Conservation (phyloP, 2,888 invertebrate species). For the Calameuta pallipes region DNA sequence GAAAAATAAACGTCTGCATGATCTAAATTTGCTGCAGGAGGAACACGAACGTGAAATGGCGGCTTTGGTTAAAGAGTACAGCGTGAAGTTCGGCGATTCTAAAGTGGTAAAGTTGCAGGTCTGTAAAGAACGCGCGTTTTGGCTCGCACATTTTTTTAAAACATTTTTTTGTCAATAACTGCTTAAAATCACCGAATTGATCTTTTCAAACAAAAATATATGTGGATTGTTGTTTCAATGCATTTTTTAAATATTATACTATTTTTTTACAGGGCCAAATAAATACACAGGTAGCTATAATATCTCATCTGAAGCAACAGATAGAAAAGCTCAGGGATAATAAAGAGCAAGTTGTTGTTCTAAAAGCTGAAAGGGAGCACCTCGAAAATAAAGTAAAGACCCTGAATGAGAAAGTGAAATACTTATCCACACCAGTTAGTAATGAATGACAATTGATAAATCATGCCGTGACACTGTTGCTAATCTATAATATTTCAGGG, state of each 20-base stretch:
- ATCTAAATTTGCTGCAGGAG: constrained; percentile 74
- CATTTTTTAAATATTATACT: constrained; percentile 6
- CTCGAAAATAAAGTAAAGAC: constrained; percentile 66
- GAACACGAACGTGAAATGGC: constrained; percentile 66
- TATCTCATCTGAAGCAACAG: constrained; percentile 64
- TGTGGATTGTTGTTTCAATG: background rate
- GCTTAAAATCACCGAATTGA: constrained; percentile 4
- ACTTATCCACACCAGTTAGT: constrained; percentile 56
- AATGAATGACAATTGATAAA: background rate
- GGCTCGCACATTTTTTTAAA: constrained; percentile 7
- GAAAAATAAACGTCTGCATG: constrained; percentile 83
- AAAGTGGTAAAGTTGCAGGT: constrained; percentile 64
- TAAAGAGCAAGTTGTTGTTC: constrained; percentile 70
- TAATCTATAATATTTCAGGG: constrained; percentile 41
- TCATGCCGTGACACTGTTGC: background rate
- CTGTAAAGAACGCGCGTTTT: constrained; percentile 7
- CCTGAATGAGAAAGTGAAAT: constrained; percentile 59
- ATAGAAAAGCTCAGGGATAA: constrained; percentile 74
- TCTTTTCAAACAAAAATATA: constrained; percentile 3
- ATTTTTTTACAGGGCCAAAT: constrained; percentile 69
- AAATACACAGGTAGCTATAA: constrained; percentile 71
- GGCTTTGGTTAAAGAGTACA: constrained; percentile 61
- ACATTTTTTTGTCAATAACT: constrained; percentile 12
- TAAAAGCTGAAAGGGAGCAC: constrained; percentile 70
- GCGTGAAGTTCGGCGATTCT: constrained; percentile 56